Base-by-base conservation (phyloP, 1,140 invertebrate species). In the Heterodera schachtii region DNA sequence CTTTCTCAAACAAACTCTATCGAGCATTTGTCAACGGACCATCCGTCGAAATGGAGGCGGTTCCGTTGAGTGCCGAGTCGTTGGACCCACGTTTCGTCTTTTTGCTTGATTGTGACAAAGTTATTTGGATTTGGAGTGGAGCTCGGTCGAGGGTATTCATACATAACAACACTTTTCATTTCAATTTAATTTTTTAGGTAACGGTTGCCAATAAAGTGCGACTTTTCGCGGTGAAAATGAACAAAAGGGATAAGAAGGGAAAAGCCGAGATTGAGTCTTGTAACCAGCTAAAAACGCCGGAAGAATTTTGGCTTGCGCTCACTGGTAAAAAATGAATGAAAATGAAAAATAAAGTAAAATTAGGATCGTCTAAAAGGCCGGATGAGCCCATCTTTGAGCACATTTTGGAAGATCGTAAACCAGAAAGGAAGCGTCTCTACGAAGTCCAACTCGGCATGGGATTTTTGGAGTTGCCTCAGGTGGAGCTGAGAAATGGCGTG, bases 181-280 rank as follows among this genome's bases (percentile, higher is more conserved):
- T 52, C 6, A 21, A 16, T 76, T 7, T 2, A 3, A 7, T 11
- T 9, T 76, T 89, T 76, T 57, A 87, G 87, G 87, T 84, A n/a
- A 86, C 83, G 2, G 79, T 85, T 52, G 80, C 88, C 8, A 87
- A 84, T 66, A 90, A 90, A 82, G 86, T 86, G 8, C 80, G 97
- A 75, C 91, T 99, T 4, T 94, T 98, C 92, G 95, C 96, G 3
- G 98, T 98, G 90, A 98, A 98, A 91, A 96, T 99, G 60, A 99
- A 98, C 90, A 99, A 99, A 91, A 96, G 97, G 90, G 98, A 99
- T 91, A 91, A 97, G 31, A 99, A 99, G 90, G 96, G 96, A 87
- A 94, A 94, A 90, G 94, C 95, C 1, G 95, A 98, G 87, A 95
- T 99, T 71, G 91, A 95, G 60, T 94, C 94, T 0, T 94, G 97